A percentile compares a stretch with the other conserved stretches of the same genome.
Conservation (phyloP, 2,888 invertebrate genomes). For the Trachelus stipa region DNA sequence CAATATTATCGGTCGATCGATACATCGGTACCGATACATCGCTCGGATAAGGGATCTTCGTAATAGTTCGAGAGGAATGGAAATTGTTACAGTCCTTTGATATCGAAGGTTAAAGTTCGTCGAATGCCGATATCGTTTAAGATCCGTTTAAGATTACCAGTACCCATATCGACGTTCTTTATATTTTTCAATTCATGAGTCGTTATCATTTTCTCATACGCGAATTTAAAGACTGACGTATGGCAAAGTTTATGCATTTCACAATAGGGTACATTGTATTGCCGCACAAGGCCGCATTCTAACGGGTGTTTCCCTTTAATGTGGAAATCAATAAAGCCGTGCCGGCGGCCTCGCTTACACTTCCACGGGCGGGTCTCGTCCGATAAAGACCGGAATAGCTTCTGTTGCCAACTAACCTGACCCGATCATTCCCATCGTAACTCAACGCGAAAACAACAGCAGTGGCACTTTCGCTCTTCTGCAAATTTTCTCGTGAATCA, state of each 20-base stretch:
- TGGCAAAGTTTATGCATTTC: neutral
- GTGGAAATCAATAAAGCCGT: conserved; percentile 54
- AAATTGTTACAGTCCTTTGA: neutral
- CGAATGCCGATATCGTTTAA: neutral
- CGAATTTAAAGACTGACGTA: neutral
- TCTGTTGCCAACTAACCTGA: conserved; percentile 60
- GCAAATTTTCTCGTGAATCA: conserved; percentile 41
- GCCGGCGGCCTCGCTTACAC: conserved; percentile 55
- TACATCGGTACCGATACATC: neutral
- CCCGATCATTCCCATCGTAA: neutral
- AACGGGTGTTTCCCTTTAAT: conserved; percentile 56
- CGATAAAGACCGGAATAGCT: conserved; percentile 61
- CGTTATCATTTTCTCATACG: neutral
- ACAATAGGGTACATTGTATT: neutral
- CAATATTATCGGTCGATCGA: neutral
- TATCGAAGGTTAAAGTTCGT: neutral
- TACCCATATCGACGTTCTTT: neutral
- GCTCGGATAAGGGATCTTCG: too few species aligned
- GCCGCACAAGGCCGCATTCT: conserved; percentile 18
- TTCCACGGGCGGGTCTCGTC: conserved; percentile 34
- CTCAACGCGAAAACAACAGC: neutral
- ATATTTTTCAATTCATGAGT: neutral
- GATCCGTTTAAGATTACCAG: too few species aligned
- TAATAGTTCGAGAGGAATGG: too few species aligned
- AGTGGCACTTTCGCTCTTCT: conserved; percentile 44